Evolutionary conservation across 2,797 vertebrate genomes (phyloP).

Genomic region (Hapalemur alaotrensis): DNA sequence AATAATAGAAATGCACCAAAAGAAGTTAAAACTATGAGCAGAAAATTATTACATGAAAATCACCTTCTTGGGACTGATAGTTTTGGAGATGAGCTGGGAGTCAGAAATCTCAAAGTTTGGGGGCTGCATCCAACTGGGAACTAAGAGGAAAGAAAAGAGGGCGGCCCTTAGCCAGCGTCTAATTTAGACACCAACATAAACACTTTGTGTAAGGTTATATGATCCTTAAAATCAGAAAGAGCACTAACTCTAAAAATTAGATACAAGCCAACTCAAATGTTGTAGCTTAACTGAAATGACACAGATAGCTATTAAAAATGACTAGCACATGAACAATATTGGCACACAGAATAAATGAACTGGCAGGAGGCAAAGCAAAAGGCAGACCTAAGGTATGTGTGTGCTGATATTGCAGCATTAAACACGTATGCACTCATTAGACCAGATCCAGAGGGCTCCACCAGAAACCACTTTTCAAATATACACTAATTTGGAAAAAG

Average conservation of each 20-base stretch:
- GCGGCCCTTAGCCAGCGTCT: conserved; percentile 21
- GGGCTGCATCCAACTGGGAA: conserved; percentile 32
- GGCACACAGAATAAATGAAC: not conserved
- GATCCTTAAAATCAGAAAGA: not conserved
- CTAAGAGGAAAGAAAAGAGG: conserved; percentile 56
- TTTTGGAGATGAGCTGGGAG: conserved; percentile 73
- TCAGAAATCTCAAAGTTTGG: conserved; percentile 67
- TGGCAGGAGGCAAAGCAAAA: not conserved
- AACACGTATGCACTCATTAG: not conserved
- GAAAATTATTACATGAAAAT: conserved; percentile 77
- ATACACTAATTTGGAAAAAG: not conserved
- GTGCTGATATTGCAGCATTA: not conserved
- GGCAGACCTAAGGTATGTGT: not conserved
- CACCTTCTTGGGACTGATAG: conserved; percentile 68
- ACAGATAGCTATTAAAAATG: not conserved
- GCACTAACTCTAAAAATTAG: not conserved
- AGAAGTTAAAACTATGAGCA: conserved; percentile 74
- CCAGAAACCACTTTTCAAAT: not conserved
- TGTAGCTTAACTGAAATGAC: not conserved
- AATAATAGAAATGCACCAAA: conserved; percentile 75
- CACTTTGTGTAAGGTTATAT: conserved; percentile 41
- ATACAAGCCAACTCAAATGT: not conserved
- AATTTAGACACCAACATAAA: conserved; percentile 56
- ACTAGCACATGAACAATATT: not conserved
- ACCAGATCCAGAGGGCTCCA: not conserved